A percentile compares a stretch with the other conserved stretches of the same genome.
These are phyloP conservation scores for Ceyx cyanopectus DNA, from an alignment of 2,113 vertebrate species.

Conservation along the genomic window DNA sequence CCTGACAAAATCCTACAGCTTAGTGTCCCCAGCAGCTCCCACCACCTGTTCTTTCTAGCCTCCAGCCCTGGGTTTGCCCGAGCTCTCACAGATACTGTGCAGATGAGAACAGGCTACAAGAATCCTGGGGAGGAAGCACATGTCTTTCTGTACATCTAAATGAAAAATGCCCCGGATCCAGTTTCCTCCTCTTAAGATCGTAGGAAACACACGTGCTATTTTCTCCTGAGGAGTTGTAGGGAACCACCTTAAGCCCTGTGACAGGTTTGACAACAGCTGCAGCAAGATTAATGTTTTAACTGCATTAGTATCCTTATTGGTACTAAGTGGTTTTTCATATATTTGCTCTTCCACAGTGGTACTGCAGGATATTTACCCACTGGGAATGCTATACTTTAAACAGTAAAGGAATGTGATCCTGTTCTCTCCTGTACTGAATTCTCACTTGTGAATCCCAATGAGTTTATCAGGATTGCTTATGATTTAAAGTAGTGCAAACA, in stretches of 20 bases:
- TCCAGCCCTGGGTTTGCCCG: conserved; percentile 2
- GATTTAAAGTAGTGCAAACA: neutral
- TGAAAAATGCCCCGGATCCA: conserved; percentile 69
- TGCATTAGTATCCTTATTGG: conserved; percentile 40
- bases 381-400: conserved; percentile 32
- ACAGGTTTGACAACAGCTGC: conserved; percentile 60
- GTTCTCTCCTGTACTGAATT: neutral
- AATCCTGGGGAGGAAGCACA: conserved; percentile 64
- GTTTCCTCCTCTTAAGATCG: conserved; percentile 54
- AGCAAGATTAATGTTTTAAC: conserved; percentile 56
- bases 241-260: conserved; percentile 50
- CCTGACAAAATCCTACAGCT: conserved; percentile 56
- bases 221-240: neutral
- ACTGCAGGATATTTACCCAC: conserved; percentile 39
- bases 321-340: conserved; percentile 58
- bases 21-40: conserved; percentile 18
- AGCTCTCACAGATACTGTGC: conserved; percentile 19
- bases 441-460: neutral
- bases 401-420: neutral
- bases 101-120: conserved; percentile 55
- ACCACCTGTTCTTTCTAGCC: conserved; percentile 55
- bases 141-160: conserved; percentile 32
- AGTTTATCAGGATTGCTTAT: neutral
- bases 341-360: conserved; percentile 50
- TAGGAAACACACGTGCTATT: fast-evolving